Base-by-base conservation (phyloP, 2,797 vertebrate genomes). In the Oryzias dopingdopingensis region DNA sequence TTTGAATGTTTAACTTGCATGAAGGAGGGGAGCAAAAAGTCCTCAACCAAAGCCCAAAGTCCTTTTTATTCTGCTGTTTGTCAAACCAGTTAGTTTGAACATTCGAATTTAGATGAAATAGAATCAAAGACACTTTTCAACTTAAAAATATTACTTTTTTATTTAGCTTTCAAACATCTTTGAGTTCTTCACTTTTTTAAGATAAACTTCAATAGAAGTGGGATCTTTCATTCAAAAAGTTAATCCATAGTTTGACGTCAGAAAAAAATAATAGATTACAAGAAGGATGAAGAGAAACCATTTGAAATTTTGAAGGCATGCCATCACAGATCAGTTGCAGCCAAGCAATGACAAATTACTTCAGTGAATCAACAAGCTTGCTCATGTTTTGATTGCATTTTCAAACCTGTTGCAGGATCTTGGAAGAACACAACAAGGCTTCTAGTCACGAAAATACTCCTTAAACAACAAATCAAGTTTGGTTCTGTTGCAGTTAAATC, bases 31-130 rank as follows among this genome's bases (percentile, higher is more conserved):
- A 58, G 44, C 41, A 47, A 43, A 41, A 42, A 43, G 43, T 62
- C 63, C 37, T 49, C 52, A 73, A 47, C 40, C n/a, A 51, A 70
- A 53, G 42, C 64, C 48, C 7, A 53, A 79, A 66, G 67, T 62
- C 47, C 75, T 76, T 52, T 15, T 49, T 65, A 82, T 72, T 78
- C 57, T 12, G 32, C 53, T 5, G 20, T 32, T 42, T 15, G 7
- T 7, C 37, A 22, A 14, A 58, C 44, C 51, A 63, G 49, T 17
- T 46, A 52, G 29, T 23, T 37, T 61, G 37, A 54, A 14, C 67
- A 63, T 52, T 45, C 71, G 52, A 12, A 37, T 32, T 32, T 32
- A 32, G 8, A 37, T 37, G 10, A 37, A 37, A 10, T 26, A 26
- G 26, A 26, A 6, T 7, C 7, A 26, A 1, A 26, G 5, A 6